phyloP scores from a whole-genome alignment of 2,113 vertebrate species.

The Daboia siamensis region DNA sequence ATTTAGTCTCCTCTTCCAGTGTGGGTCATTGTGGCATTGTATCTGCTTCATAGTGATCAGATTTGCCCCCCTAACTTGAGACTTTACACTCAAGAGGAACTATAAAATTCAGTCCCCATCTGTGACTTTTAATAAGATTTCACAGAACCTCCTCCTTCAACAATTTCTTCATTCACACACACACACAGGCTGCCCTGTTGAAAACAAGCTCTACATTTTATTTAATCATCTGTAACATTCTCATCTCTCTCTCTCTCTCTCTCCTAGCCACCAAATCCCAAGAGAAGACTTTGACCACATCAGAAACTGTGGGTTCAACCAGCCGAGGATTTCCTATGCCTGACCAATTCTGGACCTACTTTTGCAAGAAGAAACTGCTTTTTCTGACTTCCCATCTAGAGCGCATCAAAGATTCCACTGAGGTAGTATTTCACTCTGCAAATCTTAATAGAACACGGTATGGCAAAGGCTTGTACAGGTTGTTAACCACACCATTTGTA shows the following conservation, averaged over 20 bases:
- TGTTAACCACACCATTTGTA: neutral
- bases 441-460: neutral
- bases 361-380: neutral
- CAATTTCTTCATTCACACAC: neutral
- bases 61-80: conserved; percentile 56
- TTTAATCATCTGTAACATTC: neutral
- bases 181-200: neutral
- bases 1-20: conserved; percentile 47
- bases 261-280: neutral
- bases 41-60: conserved; percentile 56
- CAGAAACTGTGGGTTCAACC: neutral
- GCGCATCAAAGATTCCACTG: neutral
- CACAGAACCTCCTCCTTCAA: neutral
- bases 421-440: neutral
- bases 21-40: conserved; percentile 32
- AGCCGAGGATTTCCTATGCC: neutral
- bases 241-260: neutral
- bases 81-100: conserved; percentile 41
- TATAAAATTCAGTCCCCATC: conserved; percentile 24
- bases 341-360: neutral
- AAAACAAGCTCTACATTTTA: neutral
- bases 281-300: neutral
- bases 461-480: neutral
- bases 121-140: conserved; percentile 35
- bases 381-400: neutral